Conservation (phyloP, 2,113 vertebrate species). For the Rhabdornis inornatus region DNA sequence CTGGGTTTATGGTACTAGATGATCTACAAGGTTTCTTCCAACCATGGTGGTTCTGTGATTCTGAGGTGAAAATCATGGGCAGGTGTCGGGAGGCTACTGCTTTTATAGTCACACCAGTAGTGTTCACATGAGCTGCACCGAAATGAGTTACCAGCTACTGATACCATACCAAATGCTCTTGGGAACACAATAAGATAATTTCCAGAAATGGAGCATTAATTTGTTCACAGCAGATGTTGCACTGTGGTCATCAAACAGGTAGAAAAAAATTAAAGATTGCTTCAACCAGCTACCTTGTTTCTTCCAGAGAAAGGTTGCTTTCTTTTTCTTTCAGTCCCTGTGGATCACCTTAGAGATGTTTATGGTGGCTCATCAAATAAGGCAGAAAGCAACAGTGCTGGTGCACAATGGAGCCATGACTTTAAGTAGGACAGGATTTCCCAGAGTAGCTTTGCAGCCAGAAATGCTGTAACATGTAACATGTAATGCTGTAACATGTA, state of each 20-base stretch:
- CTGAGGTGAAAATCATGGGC: background rate
- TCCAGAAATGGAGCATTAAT: background rate
- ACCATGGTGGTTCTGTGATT: background rate
- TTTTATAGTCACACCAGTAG: background rate
- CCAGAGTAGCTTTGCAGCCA: background rate
- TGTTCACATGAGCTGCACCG: background rate
- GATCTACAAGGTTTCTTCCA: background rate
- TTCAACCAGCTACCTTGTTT: background rate
- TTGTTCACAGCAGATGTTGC: background rate
- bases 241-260: background rate
- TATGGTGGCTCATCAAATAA: background rate
- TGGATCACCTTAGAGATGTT: background rate
- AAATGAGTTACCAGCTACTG: background rate
- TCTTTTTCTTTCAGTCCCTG: background rate
- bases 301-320: background rate
- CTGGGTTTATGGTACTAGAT: background rate
- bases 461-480: background rate
- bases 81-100: background rate
- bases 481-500: too few species aligned
- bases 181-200: background rate
- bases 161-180: background rate
- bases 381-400: background rate
- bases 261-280: background rate
- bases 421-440: background rate
- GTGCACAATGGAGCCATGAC: rapidly evolving